Conservation (phyloP, 2,113 vertebrate genomes). For the Hypanus sabinus region DNA sequence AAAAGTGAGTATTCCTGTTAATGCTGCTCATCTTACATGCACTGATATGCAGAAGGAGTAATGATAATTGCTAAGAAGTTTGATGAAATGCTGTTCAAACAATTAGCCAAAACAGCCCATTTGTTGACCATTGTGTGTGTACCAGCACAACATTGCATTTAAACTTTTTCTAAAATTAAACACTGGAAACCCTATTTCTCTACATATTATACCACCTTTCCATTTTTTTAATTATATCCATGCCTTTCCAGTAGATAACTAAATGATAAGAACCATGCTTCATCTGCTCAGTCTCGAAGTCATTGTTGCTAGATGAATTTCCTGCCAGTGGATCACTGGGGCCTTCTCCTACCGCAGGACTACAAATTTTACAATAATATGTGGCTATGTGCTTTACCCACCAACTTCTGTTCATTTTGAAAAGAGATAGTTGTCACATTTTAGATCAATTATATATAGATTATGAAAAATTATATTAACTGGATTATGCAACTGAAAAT, state of each 20-base stretch:
- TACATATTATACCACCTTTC: not conserved
- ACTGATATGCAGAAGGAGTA: not conserved
- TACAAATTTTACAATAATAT: too few relatives aligned
- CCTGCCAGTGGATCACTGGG: not conserved
- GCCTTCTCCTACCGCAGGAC: too few relatives aligned
- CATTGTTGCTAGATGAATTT: not conserved
- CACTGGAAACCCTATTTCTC: not conserved
- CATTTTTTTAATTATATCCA: not conserved
- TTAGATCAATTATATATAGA: not conserved
- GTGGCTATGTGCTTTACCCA: not conserved
- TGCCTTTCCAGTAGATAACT: not conserved
- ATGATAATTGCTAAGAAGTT: not conserved
- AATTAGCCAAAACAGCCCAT: not conserved
- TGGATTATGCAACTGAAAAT: not conserved
- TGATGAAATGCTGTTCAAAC: not conserved
- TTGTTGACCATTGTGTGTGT: not conserved
- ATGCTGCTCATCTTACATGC: not conserved
- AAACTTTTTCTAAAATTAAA: not conserved
- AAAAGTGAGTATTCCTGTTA: not conserved
- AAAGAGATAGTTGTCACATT: not conserved
- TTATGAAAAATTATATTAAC: not conserved
- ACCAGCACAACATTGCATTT: not conserved
- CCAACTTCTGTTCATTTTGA: not conserved
- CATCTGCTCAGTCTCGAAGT: not conserved
- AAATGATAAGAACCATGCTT: not conserved